Percentiles rank a stretch among this genome's conserved stretches.
phyloP scores from a whole-genome alignment of 2,888 invertebrate species.

The Scaptomyza parva region DNA sequence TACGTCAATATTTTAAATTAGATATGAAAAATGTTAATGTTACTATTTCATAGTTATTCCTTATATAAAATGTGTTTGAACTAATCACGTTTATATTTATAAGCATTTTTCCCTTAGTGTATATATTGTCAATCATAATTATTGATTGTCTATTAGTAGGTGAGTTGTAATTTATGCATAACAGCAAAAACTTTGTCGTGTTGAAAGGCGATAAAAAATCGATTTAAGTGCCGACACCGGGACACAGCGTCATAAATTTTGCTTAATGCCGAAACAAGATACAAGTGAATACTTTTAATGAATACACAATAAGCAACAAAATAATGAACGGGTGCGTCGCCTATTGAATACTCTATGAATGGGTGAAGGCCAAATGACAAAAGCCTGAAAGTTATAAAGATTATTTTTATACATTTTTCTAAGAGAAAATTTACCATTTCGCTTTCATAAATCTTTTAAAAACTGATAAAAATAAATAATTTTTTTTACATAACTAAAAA shows the following conservation, averaged over 20 bases:
- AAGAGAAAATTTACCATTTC: too few relatives aligned
- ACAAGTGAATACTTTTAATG: conserved; percentile 36
- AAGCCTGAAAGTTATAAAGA: too few relatives aligned
- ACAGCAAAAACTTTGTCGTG: conserved; percentile 52
- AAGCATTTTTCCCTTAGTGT: too few relatives aligned
- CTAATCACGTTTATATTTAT: too few relatives aligned
- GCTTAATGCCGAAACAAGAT: conserved; percentile 25
- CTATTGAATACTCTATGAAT: conserved; percentile 25
- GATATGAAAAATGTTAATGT: too few relatives aligned
- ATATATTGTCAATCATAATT: conserved; percentile 74
- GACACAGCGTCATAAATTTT: conserved; percentile 62
- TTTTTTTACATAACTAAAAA: neutral
- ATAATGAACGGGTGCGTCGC: neutral
- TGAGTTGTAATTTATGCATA: conserved; percentile 63
- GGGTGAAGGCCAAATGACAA: too few relatives aligned
- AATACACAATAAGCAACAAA: conserved; percentile 18
- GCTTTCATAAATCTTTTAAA: too few relatives aligned
- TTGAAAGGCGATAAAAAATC: conserved; percentile 76
- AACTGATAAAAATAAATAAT: too few relatives aligned
- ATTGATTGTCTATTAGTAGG: conserved; percentile 72
- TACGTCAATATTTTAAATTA: too few relatives aligned
- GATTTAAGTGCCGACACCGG: conserved; percentile 58
- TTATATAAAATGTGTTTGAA: too few relatives aligned
- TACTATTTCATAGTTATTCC: too few relatives aligned
- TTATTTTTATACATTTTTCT: too few relatives aligned